Conservation (phyloP, 2,113 vertebrate species). For the Chlorocebus sabaeus region DNA sequence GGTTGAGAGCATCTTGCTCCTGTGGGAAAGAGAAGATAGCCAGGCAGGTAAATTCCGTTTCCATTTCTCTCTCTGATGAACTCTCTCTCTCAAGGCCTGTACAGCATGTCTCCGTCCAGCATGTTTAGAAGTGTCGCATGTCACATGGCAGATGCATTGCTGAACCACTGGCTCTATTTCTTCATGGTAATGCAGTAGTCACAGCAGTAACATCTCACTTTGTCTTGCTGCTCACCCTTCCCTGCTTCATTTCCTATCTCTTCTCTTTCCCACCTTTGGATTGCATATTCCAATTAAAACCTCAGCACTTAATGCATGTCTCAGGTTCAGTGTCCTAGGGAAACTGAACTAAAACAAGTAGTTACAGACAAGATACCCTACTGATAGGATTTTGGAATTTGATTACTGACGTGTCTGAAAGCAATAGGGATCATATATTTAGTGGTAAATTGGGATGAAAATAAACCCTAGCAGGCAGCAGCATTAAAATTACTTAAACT, state of each 20-base stretch:
- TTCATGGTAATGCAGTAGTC: background rate
- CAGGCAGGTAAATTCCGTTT: background rate
- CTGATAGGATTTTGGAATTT: background rate
- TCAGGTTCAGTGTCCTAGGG: background rate
- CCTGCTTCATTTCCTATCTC: background rate
- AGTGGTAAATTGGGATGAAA: background rate
- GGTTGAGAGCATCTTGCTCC: background rate
- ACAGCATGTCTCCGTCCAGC: background rate
- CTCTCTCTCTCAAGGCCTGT: background rate
- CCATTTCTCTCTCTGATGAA: background rate
- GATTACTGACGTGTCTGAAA: background rate
- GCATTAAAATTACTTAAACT: background rate
- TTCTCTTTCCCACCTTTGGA: background rate
- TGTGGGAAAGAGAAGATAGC: background rate
- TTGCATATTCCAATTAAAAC: background rate
- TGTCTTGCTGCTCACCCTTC: background rate
- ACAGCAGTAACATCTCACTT: background rate
- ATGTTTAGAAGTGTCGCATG: background rate
- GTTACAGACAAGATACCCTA: background rate
- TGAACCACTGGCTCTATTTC: background rate
- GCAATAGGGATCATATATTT: background rate
- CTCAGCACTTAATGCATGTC: background rate
- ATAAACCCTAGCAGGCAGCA: background rate
- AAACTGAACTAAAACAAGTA: constrained; percentile 1
- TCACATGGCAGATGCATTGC: background rate